Percentiles rank a stretch among this genome's conserved stretches.
Evolutionary conservation across 2,888 invertebrate species (phyloP).

Genomic region (Volucella bombylans): DNA sequence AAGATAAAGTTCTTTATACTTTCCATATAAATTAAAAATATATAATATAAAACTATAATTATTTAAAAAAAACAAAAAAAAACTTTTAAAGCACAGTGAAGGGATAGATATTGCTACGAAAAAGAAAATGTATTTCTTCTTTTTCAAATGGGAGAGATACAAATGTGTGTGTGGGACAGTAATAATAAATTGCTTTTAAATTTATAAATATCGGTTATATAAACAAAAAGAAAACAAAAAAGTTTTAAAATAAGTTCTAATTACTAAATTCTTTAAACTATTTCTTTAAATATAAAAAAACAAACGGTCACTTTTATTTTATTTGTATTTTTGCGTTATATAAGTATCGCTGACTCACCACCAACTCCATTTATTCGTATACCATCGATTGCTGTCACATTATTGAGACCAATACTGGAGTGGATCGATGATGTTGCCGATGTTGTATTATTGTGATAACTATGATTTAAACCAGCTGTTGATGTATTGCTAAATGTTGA

Average conservation of each 20-base stretch:
- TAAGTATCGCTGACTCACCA: slow-evolving; percentile 82
- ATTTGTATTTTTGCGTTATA: slow-evolving; percentile 55
- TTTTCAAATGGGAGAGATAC: slow-evolving; percentile 45
- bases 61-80: slow-evolving; percentile 55
- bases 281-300: slow-evolving; percentile 58
- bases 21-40: slow-evolving; percentile 51
- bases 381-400: slow-evolving; percentile 72
- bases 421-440: slow-evolving; percentile 78
- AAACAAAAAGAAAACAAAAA: slow-evolving; percentile 63
- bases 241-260: slow-evolving; percentile 29
- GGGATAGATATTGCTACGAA: slow-evolving; percentile 66
- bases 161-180: slow-evolving; percentile 47
- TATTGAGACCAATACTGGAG: slow-evolving; percentile 75
- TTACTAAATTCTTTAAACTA: slow-evolving; percentile 48
- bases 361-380: slow-evolving; percentile 84
- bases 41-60: slow-evolving; percentile 30
- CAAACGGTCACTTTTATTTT: slow-evolving; percentile 18
- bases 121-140: slow-evolving; percentile 74
- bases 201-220: slow-evolving; percentile 63
- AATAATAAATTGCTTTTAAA: slow-evolving; percentile 45
- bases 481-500: slow-evolving; percentile 81
- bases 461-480: slow-evolving; percentile 62
- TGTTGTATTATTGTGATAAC: slow-evolving; percentile 74
- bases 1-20: slow-evolving; percentile 50
- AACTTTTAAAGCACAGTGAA: slow-evolving; percentile 75